Base-by-base conservation (phyloP, 2,888 invertebrate genomes). In the Aphodius sticticus region DNA sequence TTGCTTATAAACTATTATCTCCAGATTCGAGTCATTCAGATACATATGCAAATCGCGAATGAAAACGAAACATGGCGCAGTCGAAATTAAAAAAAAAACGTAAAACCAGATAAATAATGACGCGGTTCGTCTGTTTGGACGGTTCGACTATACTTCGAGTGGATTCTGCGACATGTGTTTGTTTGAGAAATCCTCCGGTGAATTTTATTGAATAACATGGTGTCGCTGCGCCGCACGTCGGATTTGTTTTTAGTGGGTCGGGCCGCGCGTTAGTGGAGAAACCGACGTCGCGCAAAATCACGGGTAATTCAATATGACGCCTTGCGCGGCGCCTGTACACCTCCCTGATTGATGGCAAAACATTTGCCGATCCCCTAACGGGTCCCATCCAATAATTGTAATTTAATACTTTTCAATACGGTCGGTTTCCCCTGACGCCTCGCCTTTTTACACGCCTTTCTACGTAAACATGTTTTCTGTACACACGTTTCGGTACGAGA, bases 191-290 rank as follows among this genome's bases (percentile, higher is more conserved):
- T 26, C 26, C 26, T 26, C 26, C 26, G 26, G 26, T 26, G 26
- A 53, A 53, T 53, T 53, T 53, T 53, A 53, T 53, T 53, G 53
- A 53, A 53, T 53, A 53, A 53, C 53, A 53, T 53, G 53, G 53
- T 53, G 53, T 53, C 9, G 53, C 53, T 53, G 7, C 53, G 53
- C 53, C 53, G 53, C 53, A 9, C 9, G 7, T 12, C 9, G 53
- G 53, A 53, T 53, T 53, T 53, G 53, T 53, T 53, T 53, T 53
- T 12, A 53, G 53, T 53, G 53, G 53, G 12, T 53, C 9, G 53
- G 12, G 53, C 53, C 7, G 53, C 12, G 53, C 7, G 53, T 53
- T 53, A 53, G 53, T 53, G 53, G 53, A 53, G 12, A 12, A 38
- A 53, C 53, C 53, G 53, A 9, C 53, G 53, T 53, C 53, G 9